phyloP scores from a whole-genome alignment of 2,113 vertebrate genomes.

The Lanius ludovicianus region DNA sequence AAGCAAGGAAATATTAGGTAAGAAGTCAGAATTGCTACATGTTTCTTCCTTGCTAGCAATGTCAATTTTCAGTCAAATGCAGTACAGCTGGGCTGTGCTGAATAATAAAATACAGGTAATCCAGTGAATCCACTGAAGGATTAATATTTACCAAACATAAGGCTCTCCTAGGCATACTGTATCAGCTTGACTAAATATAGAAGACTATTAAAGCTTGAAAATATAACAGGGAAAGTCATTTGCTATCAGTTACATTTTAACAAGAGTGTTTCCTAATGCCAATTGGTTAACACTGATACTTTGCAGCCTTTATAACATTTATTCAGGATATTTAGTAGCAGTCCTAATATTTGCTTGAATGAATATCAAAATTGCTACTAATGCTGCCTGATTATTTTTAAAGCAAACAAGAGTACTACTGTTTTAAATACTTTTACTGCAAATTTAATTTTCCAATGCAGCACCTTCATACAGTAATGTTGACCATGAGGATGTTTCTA shows the following conservation, averaged over 20 bases:
- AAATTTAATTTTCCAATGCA: conserved; percentile 22
- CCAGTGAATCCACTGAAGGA: conserved; percentile 13
- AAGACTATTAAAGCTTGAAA: conserved; percentile 12
- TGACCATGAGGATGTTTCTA: neutral
- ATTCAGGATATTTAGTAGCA: conserved; percentile 28
- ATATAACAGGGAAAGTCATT: conserved; percentile 19
- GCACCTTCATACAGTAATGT: neutral
- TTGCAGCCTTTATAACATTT: neutral
- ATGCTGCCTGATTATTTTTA: neutral
- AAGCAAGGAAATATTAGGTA: neutral
- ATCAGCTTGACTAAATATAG: conserved; percentile 14
- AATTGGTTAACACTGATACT: neutral
- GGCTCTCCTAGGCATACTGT: neutral
- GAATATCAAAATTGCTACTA: conserved; percentile 10
- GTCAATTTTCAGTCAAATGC: neutral
- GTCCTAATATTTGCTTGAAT: neutral
- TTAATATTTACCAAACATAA: conserved; percentile 38
- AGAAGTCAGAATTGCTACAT: neutral
- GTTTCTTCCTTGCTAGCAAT: neutral
- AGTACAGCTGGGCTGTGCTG: neutral
- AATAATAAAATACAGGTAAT: conserved; percentile 50
- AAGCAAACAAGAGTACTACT: neutral
- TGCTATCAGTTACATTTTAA: conserved; percentile 50
- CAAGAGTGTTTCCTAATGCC: neutral
- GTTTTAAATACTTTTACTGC: neutral